phyloP scores from a whole-genome alignment of 2,113 vertebrate species.

The Nettapus auritus region DNA sequence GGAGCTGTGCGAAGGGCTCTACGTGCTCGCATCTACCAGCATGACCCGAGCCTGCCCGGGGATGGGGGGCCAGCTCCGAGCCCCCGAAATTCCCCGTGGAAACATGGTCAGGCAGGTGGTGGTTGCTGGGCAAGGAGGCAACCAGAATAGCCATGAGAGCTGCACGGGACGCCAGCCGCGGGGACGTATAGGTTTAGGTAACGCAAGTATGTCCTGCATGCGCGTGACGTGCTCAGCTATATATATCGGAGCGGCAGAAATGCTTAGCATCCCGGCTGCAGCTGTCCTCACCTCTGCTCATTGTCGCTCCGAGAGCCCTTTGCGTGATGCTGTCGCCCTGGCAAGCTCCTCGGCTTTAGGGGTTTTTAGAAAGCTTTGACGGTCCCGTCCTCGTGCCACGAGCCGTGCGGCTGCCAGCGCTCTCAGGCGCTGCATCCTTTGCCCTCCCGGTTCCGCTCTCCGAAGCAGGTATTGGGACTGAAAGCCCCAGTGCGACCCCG shows the following conservation, averaged over 20 bases:
- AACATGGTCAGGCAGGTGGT: slow-evolving; percentile 41
- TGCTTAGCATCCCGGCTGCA: rapidly evolving
- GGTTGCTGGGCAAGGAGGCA: background rate
- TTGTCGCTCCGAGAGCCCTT: background rate
- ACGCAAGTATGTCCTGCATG: background rate
- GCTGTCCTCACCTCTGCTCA: background rate
- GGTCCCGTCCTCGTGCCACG: background rate
- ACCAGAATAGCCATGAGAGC: background rate
- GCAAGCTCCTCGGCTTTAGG: background rate
- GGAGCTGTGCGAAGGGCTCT: background rate
- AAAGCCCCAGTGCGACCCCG: background rate
- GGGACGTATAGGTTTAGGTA: background rate
- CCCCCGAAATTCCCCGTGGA: background rate
- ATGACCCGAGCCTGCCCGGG: background rate
- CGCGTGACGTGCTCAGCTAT: background rate
- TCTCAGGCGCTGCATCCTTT: background rate
- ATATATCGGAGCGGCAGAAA: background rate
- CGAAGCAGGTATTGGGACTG: background rate
- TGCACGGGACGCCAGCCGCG: background rate
- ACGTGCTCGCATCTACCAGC: background rate
- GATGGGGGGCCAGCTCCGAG: background rate
- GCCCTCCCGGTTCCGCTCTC: background rate
- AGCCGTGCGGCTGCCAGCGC: background rate
- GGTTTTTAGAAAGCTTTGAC: background rate
- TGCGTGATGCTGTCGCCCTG: rapidly evolving